phyloP scores from a whole-genome alignment of 92 coral and sea anemone genomes.

The Zoanthus sociatus region DNA sequence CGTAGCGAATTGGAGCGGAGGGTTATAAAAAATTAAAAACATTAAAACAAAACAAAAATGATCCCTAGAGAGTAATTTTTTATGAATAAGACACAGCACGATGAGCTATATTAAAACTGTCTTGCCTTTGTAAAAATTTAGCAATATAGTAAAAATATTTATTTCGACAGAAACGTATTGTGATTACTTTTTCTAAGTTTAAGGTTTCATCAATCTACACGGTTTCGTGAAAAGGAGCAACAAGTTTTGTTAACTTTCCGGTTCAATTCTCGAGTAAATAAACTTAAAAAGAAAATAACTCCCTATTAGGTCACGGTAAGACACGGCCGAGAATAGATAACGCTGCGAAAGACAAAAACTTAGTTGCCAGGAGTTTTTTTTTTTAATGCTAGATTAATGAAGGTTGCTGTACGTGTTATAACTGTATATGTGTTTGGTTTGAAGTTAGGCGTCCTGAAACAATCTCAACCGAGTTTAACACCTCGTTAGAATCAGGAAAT shows the following conservation, averaged over 20 bases:
- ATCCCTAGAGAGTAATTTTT: conserved; percentile 32
- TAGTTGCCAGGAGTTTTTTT: neutral
- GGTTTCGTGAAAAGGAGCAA: neutral
- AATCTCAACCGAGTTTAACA: neutral
- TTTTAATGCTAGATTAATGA: neutral
- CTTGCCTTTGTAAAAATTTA: too few species aligned
- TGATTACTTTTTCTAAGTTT: too few species aligned
- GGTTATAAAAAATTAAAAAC: too few species aligned
- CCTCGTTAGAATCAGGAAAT: neutral
- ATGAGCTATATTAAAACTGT: neutral
- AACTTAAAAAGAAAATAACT: too few species aligned
- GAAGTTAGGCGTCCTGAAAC: neutral
- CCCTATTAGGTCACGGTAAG: too few species aligned
- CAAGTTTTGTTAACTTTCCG: neutral
- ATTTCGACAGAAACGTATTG: too few species aligned
- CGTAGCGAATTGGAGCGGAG: too few species aligned
- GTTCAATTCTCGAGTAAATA: too few species aligned
- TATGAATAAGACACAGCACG: neutral
- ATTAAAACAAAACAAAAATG: too few species aligned
- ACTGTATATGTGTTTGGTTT: neutral
- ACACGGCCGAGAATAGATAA: neutral
- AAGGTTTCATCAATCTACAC: too few species aligned
- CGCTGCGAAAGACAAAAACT: neutral
- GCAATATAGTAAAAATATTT: too few species aligned
- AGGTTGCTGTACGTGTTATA: neutral